Conservation (phyloP, 2,888 invertebrate species). For the Tinea trinotella region DNA sequence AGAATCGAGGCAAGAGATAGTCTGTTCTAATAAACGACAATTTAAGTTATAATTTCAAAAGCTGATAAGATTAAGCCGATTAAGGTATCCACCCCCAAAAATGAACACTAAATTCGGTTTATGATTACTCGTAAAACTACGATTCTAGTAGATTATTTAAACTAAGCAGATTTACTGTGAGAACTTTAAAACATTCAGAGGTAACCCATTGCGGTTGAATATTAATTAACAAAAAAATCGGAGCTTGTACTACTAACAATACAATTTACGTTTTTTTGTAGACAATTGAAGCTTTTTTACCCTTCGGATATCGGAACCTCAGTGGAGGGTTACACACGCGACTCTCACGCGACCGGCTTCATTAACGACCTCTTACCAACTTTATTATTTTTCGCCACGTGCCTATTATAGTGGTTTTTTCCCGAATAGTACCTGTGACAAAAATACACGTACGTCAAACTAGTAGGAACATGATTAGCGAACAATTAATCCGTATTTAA, state of each 20-base stretch:
- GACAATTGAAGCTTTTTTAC: slow-evolving; percentile 5
- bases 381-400: slow-evolving; percentile 66
- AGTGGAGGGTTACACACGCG: slow-evolving; percentile 28
- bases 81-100: too few species aligned
- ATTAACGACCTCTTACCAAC: slow-evolving; percentile 53
- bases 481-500: too few species aligned
- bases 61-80: too few species aligned
- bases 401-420: slow-evolving; percentile 49
- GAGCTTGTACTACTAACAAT: neutral
- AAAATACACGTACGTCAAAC: neutral
- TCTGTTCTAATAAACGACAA: too few species aligned
- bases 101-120: too few species aligned
- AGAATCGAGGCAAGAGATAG: too few species aligned
- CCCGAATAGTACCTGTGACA: slow-evolving; percentile 31
- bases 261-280: neutral
- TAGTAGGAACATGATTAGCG: neutral
- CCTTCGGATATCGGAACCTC: slow-evolving; percentile 12
- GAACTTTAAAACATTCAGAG: too few species aligned
- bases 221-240: neutral
- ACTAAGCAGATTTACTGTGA: too few species aligned
- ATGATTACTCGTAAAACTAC: too few species aligned
- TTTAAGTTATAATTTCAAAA: too few species aligned
- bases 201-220: neutral
- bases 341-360: slow-evolving; percentile 48
- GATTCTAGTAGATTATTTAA: too few species aligned